Base-by-base conservation (phyloP, 1,140 invertebrate species). In the Orchesella cincta region DNA sequence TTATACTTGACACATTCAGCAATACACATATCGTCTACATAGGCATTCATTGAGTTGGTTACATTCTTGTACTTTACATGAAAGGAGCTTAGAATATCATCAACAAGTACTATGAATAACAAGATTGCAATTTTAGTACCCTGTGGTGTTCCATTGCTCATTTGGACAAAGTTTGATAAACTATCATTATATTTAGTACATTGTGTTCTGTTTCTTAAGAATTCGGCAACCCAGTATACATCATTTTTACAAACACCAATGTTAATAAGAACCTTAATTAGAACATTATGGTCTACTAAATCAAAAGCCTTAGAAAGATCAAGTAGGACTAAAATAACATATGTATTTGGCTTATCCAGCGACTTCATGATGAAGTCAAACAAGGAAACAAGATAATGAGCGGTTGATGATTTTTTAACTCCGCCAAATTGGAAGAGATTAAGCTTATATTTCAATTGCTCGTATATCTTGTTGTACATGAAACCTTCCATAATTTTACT, bases 281-380 rank as follows among this genome's bases (percentile, higher is more conserved):
- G 39, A 23, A 76, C 39, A 52, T 71, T 70, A 36, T 76, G 64
- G 29, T 76, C 36, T 28, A 76, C 67, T 1, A 76, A 36, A 26
- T 76, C 75, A 76, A 76, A 76, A 1, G 75, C 75, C 23, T 76
- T 76, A 12, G 34, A 29, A 8, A 36, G 26, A 52, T 76, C 75
- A 3, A 76, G 75, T 20, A 76, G 64, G 14, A 33, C 34, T 5
- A 76, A 20, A 12, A 76, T 76, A 1, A 76, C 34, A 51, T 76
- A 71, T 23, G 31, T 28, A 51, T 46, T 33, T 52, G 28, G 54
- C 34, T 18, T 26, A 1, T 77, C 72, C 5, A 77, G 20, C 2
- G 71, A 35, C 29, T 74, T 31, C 1, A 57, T 12, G 3, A 71
- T 33, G 31, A 71, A 71, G 67, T 73, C 71, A 26, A 31, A 39